phyloP scores from a whole-genome alignment of 2,113 vertebrate species.

The Zapus hudsonius region DNA sequence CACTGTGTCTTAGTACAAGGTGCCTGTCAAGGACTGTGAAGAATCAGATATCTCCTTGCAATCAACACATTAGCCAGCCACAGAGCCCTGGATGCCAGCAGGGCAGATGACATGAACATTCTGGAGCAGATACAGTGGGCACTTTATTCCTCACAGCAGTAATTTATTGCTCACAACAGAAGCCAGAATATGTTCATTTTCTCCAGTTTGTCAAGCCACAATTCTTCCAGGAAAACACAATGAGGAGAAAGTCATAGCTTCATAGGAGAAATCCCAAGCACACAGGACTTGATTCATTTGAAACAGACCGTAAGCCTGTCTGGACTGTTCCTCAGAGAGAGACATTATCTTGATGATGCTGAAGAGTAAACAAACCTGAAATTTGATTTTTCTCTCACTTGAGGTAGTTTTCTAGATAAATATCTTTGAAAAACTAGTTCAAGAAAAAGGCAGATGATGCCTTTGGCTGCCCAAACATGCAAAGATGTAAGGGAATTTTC shows the following conservation, averaged over 20 bases:
- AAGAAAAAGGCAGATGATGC: background rate
- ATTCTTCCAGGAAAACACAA: background rate
- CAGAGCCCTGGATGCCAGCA: background rate
- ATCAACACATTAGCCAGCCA: background rate
- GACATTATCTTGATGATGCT: conserved; percentile 2
- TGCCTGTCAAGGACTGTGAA: background rate
- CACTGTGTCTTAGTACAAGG: background rate
- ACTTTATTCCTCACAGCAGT: background rate
- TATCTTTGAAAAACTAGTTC: background rate
- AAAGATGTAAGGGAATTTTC: background rate
- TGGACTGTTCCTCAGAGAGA: background rate
- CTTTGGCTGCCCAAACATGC: background rate
- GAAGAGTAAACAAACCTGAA: conserved; percentile 32
- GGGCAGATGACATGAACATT: background rate
- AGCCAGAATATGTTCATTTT: background rate
- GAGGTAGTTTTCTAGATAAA: background rate
- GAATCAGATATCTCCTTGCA: background rate
- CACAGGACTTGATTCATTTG: background rate
- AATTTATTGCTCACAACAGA: background rate
- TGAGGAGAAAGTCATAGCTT: background rate
- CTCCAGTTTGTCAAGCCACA: background rate
- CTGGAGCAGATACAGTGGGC: background rate
- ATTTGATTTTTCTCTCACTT: background rate
- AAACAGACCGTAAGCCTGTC: background rate
- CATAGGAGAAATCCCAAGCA: background rate